Conservation (phyloP, 2,113 vertebrate genomes). For the Drymodes brunneopygia region DNA sequence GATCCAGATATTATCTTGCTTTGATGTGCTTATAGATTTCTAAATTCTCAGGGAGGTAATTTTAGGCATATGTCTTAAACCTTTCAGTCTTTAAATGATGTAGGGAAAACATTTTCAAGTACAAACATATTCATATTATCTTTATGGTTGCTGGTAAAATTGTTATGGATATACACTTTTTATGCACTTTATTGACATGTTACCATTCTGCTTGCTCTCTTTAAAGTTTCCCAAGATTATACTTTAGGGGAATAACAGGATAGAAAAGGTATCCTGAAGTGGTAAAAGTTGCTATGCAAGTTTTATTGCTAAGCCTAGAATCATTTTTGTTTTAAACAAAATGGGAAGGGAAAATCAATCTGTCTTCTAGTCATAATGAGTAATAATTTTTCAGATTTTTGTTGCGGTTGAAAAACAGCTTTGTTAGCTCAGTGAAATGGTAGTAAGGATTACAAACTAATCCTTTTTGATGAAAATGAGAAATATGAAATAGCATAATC, state of each 20-base stretch:
- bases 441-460: conserved; percentile 11
- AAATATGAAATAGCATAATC: neutral
- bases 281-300: neutral
- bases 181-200: rapidly evolving
- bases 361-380: neutral
- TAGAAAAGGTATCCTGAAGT: neutral
- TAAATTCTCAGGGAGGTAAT: neutral
- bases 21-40: neutral
- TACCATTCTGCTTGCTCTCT: neutral
- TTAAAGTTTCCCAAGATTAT: neutral
- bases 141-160: neutral
- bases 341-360: neutral
- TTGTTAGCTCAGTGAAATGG: neutral
- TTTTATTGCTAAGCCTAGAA: neutral
- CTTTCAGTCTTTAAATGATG: neutral
- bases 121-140: neutral
- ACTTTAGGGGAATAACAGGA: neutral
- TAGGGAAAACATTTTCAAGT: neutral
- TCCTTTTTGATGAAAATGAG: conserved; percentile 25
- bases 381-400: neutral
- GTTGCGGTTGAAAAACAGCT: neutral
- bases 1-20: neutral
- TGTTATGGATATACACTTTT: neutral
- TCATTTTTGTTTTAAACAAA: neutral
- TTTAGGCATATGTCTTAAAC: neutral